These are phyloP conservation scores for Drosophila chauvacae DNA, from an alignment of 1,140 invertebrate species.

Conservation along the genomic window DNA sequence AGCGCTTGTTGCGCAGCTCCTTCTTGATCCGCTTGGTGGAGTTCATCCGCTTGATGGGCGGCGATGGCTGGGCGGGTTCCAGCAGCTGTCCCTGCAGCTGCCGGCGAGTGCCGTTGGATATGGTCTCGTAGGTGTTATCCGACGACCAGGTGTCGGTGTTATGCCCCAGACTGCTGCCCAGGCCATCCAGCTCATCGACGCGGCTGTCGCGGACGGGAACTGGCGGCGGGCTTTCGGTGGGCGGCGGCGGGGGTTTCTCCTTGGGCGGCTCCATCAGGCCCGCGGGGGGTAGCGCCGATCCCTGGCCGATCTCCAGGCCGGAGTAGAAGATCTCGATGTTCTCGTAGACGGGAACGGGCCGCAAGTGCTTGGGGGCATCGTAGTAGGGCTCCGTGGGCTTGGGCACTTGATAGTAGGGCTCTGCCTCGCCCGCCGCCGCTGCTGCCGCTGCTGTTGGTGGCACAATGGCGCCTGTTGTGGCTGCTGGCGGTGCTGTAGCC, in stretches of 20 bases:
- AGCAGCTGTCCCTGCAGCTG: constrained; percentile 44
- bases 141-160: constrained; percentile 73
- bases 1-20: constrained; percentile 92
- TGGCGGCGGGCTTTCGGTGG: constrained; percentile 86
- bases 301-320: constrained; percentile 61
- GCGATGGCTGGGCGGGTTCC: constrained; percentile 63
- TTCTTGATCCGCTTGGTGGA: constrained; percentile 94
- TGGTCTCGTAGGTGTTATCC: constrained; percentile 81
- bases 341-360: constrained; percentile 86
- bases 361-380: constrained; percentile 78
- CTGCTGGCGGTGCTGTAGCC: constrained; percentile 19
- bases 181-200: constrained; percentile 59
- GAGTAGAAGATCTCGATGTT: constrained; percentile 86
- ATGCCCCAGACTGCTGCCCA: constrained; percentile 44
- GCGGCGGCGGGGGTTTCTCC: constrained; percentile 94
- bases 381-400: constrained; percentile 82
- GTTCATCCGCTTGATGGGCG: constrained; percentile 89
- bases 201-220: constrained; percentile 15
- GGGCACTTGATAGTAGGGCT: constrained; percentile 83
- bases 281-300: neutral
- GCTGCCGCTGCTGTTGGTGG: constrained; percentile 31
- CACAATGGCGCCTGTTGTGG: constrained; percentile 6
- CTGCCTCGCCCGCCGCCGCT: constrained; percentile 42
- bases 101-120: constrained; percentile 65
- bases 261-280: constrained; percentile 89